Conservation (phyloP, 1,140 invertebrate species). For the Drosophila tristis region DNA sequence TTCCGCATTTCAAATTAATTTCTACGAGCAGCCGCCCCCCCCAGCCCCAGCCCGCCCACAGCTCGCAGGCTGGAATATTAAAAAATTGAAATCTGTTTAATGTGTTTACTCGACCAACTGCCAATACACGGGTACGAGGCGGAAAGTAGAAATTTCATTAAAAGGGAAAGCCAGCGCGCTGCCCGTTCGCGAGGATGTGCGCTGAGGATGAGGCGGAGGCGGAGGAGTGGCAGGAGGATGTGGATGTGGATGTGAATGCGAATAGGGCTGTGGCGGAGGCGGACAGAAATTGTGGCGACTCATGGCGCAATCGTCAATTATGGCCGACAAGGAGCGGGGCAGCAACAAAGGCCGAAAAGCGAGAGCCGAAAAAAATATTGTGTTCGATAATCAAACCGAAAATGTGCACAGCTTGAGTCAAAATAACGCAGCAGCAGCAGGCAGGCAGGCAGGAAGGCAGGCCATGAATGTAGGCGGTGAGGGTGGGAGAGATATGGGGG, state of each 20-base stretch:
- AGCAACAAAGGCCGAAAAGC: constrained; percentile 36
- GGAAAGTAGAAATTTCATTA: constrained; percentile 58
- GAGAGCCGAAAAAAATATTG: constrained; percentile 71
- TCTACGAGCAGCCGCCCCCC: constrained; percentile 8
- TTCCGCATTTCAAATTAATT: constrained; percentile 75
- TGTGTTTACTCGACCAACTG: constrained; percentile 60
- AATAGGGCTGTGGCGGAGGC: background rate
- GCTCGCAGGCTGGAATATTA: constrained; percentile 34
- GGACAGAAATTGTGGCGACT: constrained; percentile 69
- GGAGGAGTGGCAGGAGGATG: constrained; percentile 11
- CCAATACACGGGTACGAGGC: constrained; percentile 2
- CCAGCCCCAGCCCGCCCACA: no score
- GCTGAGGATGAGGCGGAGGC: no score
- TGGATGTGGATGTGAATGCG: constrained; percentile 26
- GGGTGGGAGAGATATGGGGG: background rate
- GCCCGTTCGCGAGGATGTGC: no score
- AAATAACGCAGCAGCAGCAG: constrained; percentile 55
- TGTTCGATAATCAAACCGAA: constrained; percentile 82
- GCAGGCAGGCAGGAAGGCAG: no score
- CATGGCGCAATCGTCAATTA: constrained; percentile 81
- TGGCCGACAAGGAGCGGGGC: constrained; percentile 65
- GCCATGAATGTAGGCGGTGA: no score
- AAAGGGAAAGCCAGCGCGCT: constrained; percentile 41
- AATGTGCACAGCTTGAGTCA: constrained; percentile 81
- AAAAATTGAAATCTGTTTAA: constrained; percentile 72